phyloP scores from a whole-genome alignment of 2,797 vertebrate genomes.

The Clarias laeviceps region DNA sequence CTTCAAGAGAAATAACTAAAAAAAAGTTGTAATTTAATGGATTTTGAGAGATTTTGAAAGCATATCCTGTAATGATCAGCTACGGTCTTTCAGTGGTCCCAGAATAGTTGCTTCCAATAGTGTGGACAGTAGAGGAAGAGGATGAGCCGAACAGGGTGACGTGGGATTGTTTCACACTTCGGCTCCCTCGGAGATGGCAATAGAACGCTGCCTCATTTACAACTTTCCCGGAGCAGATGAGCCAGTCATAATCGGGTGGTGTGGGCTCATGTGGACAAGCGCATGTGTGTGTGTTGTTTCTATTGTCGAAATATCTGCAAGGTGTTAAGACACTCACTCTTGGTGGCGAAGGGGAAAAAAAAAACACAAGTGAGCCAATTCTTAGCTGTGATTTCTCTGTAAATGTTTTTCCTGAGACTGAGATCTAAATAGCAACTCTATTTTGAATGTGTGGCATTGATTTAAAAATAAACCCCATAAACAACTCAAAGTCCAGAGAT shows the following conservation, averaged over 20 bases:
- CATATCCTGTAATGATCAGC: conserved; percentile 15
- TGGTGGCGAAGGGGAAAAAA: conserved; percentile 50
- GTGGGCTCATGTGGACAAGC: conserved; percentile 42
- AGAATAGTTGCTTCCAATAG: conserved; percentile 13
- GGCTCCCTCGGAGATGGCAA: conserved; percentile 56
- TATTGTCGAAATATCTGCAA: conserved; percentile 66
- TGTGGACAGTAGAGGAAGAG: conserved; percentile 23
- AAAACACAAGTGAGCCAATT: conserved; percentile 73
- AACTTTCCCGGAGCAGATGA: conserved; percentile 73
- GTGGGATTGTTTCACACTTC: conserved; percentile 72
- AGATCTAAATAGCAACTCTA: conserved; percentile 68
- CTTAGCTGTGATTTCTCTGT: conserved; percentile 68
- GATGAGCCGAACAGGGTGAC: conserved; percentile 20
- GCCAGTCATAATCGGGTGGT: conserved; percentile 57
- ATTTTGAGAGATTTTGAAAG: background rate
- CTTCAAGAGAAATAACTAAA: background rate
- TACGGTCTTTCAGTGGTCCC: background rate
- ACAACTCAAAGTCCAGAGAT: conserved; percentile 13
- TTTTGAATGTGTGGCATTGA: conserved; percentile 32
- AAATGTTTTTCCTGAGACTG: conserved; percentile 62
- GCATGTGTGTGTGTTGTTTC: conserved; percentile 47
- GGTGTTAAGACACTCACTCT: conserved; percentile 72
- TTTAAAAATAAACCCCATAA: conserved; percentile 41
- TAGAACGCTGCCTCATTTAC: conserved; percentile 70
- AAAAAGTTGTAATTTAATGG: background rate